Evolutionary conservation across 2,888 invertebrate species (phyloP), one percentile per base, ranked within the genome.

Genomic region (Ecdyonurus torrentis): DNA sequence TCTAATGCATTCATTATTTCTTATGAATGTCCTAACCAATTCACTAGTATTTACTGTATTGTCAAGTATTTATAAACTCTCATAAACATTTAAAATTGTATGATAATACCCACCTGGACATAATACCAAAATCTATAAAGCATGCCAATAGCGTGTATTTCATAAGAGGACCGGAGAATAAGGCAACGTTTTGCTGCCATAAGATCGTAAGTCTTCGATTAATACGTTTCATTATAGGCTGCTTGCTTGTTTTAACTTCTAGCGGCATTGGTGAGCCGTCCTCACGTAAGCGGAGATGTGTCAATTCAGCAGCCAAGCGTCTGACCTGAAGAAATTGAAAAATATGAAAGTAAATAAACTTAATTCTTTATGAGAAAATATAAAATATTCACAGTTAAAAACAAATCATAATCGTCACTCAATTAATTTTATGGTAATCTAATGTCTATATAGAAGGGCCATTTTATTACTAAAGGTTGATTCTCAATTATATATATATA

Each of bases 111-210:
- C 72, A 85, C 85, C 84, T 85, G 61, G 88, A 85, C 55, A 89
- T 89, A 65, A 89, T 76, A 68, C 91, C 90, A 73, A 91, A 91
- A 72, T 91, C 89, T 68, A 91, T 88, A 53, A 85, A 79, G 72
- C 91, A 87, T 60, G 89, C 86, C 65, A 89, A 79, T 62, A 86
- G 72, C 25, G 89, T 89, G 73, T 87, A 87, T 70, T 83, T 83
- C 61, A 87, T 76, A 77, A 88, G 86, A 15, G 88, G 88, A 1
- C 86, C 83, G 69, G 78, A 82, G 76, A 85, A 89, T 5, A 89
- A 78, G 1, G 84, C 82, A 72, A 84, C 84, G 18, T 89, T 88
- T 71, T 89, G 86, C 59, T 77, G 77, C 85, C 86, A 86, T 70
- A 88, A 85, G 72, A 88, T 88, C 63, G 74, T 72, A 69, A 55